phyloP scores from a whole-genome alignment of 2,113 vertebrate species.

The Candoia aspera region DNA sequence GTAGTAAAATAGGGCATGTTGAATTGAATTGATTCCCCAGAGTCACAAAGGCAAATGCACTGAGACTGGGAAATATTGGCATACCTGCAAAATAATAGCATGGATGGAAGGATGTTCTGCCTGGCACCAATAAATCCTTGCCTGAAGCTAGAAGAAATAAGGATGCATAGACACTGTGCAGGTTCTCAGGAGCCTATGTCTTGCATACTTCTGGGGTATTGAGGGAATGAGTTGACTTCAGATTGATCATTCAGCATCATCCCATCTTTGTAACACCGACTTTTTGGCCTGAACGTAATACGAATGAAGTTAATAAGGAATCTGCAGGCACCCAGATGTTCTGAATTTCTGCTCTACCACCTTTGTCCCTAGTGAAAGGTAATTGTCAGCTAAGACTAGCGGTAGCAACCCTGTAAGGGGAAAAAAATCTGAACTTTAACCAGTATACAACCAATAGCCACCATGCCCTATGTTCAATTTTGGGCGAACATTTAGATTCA shows the following conservation, averaged over 20 bases:
- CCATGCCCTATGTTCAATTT: neutral
- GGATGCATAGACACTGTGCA: neutral
- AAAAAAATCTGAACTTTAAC: too few species aligned
- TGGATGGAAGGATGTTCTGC: neutral
- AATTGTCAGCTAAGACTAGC: neutral
- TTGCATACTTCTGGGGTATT: neutral
- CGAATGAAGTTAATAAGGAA: too few species aligned
- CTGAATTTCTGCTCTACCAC: neutral
- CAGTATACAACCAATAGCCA: neutral
- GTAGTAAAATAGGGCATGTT: neutral
- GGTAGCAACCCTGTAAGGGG: neutral
- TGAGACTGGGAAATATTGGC: neutral
- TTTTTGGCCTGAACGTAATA: neutral
- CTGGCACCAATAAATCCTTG: neutral
- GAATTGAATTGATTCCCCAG: neutral
- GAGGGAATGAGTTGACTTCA: neutral
- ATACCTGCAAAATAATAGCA: neutral
- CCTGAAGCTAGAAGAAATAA: neutral
- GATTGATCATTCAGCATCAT: neutral
- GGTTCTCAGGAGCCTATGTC: neutral
- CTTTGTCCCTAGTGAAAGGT: neutral
- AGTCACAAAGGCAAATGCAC: neutral
- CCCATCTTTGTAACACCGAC: neutral
- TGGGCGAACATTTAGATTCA: neutral
- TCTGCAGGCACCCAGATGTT: too few species aligned